Evolutionary conservation across 2,888 invertebrate species (phyloP).

Genomic region (Monopis laevigella): DNA sequence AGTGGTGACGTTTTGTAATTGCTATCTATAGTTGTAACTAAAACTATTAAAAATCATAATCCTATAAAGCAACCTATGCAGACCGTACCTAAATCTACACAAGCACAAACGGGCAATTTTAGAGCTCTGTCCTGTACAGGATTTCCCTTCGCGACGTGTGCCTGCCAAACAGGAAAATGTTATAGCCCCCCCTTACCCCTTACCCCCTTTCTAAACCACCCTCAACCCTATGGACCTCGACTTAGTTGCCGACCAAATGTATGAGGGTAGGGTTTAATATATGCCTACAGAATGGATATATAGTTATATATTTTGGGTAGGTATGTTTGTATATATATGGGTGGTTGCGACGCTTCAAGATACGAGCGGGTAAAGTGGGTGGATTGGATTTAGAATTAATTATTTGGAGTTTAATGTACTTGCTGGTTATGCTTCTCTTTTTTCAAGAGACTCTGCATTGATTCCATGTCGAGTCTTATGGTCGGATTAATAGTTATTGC

Average conservation of each 20-base stretch:
- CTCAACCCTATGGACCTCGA: slow-evolving; percentile 6
- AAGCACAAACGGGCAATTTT: slow-evolving; percentile 45
- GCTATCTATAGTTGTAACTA: no score
- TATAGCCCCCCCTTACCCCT: slow-evolving; percentile 36
- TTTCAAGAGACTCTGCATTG: no score
- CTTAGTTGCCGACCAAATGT: slow-evolving; percentile 13
- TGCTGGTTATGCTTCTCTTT: no score
- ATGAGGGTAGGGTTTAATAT: slow-evolving; percentile 10
- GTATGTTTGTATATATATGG: no score
- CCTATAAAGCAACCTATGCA: slow-evolving; percentile 21
- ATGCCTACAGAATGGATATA: no score
- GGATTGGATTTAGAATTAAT: slow-evolving; percentile 2
- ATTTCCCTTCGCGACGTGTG: slow-evolving; percentile 63
- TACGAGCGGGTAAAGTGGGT: neutral
- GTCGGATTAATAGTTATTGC: no score
- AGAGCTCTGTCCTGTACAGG: slow-evolving; percentile 63
- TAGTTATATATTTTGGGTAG: no score
- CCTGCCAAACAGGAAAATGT: slow-evolving; percentile 62
- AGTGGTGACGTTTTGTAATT: no score
- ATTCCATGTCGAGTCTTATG: no score
- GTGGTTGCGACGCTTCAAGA: no score
- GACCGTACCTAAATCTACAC: slow-evolving; percentile 28
- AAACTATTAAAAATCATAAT: neutral
- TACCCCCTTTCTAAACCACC: slow-evolving; percentile 23
- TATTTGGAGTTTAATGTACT: no score